Percentiles rank a stretch among this genome's conserved stretches.
Conservation (phyloP, 2,113 vertebrate species). For the Erpornis zantholeuca region DNA sequence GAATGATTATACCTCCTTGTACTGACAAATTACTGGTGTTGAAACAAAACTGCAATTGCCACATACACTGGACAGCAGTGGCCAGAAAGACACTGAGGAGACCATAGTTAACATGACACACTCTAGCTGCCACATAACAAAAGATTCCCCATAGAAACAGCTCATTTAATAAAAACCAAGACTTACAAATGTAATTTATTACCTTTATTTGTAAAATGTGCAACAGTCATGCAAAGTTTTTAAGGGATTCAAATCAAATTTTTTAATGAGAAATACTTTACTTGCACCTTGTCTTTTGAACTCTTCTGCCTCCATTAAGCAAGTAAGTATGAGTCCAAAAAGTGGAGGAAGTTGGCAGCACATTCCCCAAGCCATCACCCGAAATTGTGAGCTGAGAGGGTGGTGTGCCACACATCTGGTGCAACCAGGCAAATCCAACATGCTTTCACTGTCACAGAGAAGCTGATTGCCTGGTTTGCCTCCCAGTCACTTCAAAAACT, state of each 20-base stretch:
- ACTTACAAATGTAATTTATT: neutral
- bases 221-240: neutral
- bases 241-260: neutral
- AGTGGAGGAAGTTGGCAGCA: neutral
- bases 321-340: neutral
- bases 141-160: neutral
- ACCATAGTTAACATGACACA: neutral
- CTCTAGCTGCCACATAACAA: neutral
- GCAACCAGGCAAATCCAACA: neutral
- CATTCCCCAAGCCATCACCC: neutral
- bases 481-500: neutral
- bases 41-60: neutral
- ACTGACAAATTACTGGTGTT: neutral
- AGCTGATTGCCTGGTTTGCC: neutral
- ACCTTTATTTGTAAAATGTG: neutral
- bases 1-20: neutral
- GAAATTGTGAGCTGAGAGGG: neutral
- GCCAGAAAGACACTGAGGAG: neutral
- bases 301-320: neutral
- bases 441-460: neutral
- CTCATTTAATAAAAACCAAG: neutral
- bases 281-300: neutral
- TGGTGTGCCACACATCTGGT: neutral
- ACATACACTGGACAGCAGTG: neutral
- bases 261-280: neutral